These are phyloP conservation scores for Deroptyus accipitrinus DNA, from an alignment of 2,113 vertebrate genomes.

Conservation along the genomic window DNA sequence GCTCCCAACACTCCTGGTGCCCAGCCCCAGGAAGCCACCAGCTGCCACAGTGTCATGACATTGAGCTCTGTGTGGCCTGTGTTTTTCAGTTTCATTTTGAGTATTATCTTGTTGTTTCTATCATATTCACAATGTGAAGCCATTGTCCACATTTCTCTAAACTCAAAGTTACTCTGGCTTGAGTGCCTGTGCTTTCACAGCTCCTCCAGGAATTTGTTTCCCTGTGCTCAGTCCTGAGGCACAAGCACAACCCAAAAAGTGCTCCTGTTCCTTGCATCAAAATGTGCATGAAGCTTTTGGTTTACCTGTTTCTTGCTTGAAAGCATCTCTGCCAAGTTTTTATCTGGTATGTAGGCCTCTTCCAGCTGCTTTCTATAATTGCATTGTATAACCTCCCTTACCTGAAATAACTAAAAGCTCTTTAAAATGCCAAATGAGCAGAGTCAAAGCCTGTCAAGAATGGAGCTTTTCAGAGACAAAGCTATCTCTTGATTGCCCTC, in stretches of 20 bases:
- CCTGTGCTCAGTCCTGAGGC: neutral
- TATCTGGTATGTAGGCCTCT: neutral
- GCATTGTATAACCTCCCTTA: neutral
- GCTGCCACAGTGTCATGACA: fast-evolving
- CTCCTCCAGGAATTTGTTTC: neutral
- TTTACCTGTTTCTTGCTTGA: neutral
- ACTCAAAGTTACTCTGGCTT: neutral
- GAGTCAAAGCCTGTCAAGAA: constrained; percentile 27
- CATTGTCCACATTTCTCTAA: neutral
- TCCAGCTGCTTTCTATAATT: constrained; percentile 2
- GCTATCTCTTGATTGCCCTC: constrained; percentile 23
- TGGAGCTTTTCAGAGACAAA: constrained; percentile 21
- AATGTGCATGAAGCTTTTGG: neutral
- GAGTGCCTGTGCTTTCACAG: neutral
- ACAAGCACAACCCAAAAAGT: neutral
- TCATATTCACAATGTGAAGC: neutral
- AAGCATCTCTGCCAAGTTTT: neutral
- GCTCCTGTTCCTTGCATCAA: neutral
- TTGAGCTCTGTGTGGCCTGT: neutral
- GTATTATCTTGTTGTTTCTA: neutral
- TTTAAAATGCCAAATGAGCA: constrained; percentile 46
- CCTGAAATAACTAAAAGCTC: constrained; percentile 41
- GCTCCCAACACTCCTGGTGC: fast-evolving
- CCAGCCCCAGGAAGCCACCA: fast-evolving
- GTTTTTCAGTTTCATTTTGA: neutral